These are phyloP conservation scores for Melanargia galathea DNA, from an alignment of 2,888 invertebrate genomes.

Conservation along the genomic window DNA sequence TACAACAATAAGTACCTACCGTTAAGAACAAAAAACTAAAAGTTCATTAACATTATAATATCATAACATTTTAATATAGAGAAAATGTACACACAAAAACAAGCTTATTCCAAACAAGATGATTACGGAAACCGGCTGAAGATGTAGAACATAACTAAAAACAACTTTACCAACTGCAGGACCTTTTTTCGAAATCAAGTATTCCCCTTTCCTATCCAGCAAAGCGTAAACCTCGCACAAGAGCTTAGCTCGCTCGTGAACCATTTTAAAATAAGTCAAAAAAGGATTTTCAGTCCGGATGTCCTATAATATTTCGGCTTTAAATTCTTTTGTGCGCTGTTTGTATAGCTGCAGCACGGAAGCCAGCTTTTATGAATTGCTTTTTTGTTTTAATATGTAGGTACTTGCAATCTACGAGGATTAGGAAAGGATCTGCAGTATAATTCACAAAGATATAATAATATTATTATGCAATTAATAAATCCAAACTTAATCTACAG, in stretches of 20 bases:
- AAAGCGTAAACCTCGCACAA: conserved; percentile 20
- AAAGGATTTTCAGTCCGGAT: conserved; percentile 20
- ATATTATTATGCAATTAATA: neutral
- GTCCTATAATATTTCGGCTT: conserved; percentile 26
- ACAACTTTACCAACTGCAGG: conserved; percentile 15
- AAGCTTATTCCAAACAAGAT: neutral
- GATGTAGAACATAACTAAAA: conserved; percentile 23
- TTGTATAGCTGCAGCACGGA: conserved; percentile 12
- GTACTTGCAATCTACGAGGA: conserved; percentile 1
- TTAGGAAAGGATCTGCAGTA: too few relatives aligned
- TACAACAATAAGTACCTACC: too few relatives aligned
- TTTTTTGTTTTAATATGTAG: conserved; percentile 12
- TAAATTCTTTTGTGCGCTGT: conserved; percentile 22
- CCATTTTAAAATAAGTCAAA: conserved; percentile 19
- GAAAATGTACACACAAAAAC: neutral
- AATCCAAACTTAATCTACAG: too few relatives aligned
- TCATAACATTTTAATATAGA: too few relatives aligned
- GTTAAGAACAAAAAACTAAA: too few relatives aligned
- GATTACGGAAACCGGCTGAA: neutral
- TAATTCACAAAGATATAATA: neutral
- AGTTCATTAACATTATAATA: neutral
- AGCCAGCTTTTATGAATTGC: conserved; percentile 11
- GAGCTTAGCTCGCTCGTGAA: conserved; percentile 22
- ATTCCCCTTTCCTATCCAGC: conserved; percentile 25
- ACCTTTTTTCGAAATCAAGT: conserved; percentile 25